Evolutionary conservation across 1,140 invertebrate genomes (phyloP), one percentile per base, ranked within the genome.

Genomic region (Philotrypesis tridentata): DNA sequence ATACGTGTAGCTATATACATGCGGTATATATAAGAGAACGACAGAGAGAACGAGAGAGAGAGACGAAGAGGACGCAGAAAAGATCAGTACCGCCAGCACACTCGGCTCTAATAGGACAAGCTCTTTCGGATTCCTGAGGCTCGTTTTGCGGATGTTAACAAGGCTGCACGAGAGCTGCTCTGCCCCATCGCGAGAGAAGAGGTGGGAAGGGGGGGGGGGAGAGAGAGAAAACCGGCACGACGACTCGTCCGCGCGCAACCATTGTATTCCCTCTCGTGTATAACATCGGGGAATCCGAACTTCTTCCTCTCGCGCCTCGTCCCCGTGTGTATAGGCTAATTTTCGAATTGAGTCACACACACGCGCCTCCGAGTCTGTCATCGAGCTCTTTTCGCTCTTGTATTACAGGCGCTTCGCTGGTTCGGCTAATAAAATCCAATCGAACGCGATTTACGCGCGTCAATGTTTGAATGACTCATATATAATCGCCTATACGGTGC

Each of bases 131-230:
- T 90, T 90, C 89, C 86, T 88, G 86, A 86, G 83, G 88, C 85
- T 91, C 90, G 88, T 91, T 91, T 90, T 88, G 89, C 89, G 86
- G 87, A 90, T 91, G 89, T 92, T 91, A 91, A 91, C 90, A 90
- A 91, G 90, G 87, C 89, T 89, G 90, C 65, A 17, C 60, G 60
- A 76, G 37, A 31, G 21, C n/a, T n/a, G n/a, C n/a, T n/a, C 61
- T 40, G 60, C 11, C 37, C 88, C 88, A n/a, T 87, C 55, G 48
- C 61, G 85, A 79, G 86, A 79, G n/a, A n/a, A n/a, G n/a, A n/a
- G n/a, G n/a, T n/a, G n/a, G n/a, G n/a, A n/a, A n/a, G n/a, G n/a
- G n/a, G n/a, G n/a, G n/a, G n/a, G n/a, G n/a, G n/a, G n/a, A n/a
- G n/a, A n/a, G n/a, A 55, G 85, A 85, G 84, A 84, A 55, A 84